Conservation (phyloP, 2,888 invertebrate species). For the Tiphia femorata region DNA sequence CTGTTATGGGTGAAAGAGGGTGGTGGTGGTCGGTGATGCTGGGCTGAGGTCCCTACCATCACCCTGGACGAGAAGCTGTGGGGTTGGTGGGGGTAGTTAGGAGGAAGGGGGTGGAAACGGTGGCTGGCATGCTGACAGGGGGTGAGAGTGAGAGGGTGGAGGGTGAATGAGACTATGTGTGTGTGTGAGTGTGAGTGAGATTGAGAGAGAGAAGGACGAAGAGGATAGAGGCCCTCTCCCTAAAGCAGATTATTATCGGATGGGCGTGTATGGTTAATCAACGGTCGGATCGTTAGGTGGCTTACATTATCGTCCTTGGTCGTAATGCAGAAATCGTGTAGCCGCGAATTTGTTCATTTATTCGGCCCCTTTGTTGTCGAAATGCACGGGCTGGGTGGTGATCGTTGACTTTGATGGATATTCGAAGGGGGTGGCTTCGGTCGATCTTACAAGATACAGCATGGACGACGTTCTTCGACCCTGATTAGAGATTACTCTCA, state of each 20-base stretch:
- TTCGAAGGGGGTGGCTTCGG: too few relatives aligned
- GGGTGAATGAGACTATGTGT: background rate
- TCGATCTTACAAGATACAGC: too few relatives aligned
- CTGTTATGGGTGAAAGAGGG: too few relatives aligned
- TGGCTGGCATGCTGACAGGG: background rate
- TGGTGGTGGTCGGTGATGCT: too few relatives aligned
- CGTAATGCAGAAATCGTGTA: slow-evolving; percentile 9
- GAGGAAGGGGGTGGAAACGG: background rate
- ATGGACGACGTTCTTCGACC: too few relatives aligned
- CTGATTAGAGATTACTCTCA: too few relatives aligned
- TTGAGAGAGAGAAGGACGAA: background rate
- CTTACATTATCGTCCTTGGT: slow-evolving; percentile 20
- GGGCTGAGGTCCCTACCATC: background rate
- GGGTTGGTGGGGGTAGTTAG: background rate
- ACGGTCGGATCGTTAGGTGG: slow-evolving; percentile 33
- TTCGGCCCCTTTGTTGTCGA: background rate
- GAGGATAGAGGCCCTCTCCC: background rate
- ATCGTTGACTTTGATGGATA: background rate
- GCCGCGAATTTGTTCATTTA: slow-evolving; percentile 2
- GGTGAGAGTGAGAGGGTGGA: background rate
- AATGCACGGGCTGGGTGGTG: background rate
- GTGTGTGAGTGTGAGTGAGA: background rate
- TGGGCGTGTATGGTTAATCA: slow-evolving; percentile 36
- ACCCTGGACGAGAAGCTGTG: background rate
- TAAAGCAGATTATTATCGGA: slow-evolving; percentile 22